phyloP scores from a whole-genome alignment of 2,113 vertebrate species.

The Caretta caretta region DNA sequence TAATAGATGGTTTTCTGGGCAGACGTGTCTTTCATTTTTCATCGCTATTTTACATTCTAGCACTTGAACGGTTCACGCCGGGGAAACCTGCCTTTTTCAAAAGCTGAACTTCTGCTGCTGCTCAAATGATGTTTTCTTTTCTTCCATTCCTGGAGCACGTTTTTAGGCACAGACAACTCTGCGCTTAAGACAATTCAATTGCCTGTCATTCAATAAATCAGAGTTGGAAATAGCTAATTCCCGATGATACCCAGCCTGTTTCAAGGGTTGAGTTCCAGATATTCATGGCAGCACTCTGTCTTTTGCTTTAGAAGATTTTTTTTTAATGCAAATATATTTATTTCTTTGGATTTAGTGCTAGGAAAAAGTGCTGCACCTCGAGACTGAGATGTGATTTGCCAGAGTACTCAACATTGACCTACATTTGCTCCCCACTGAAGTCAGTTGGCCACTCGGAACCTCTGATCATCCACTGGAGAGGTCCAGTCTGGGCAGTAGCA shows the following conservation, averaged over 20 bases:
- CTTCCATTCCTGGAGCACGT: conserved; percentile 11
- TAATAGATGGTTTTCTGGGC: conserved; percentile 58
- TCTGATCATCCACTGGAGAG: conserved; percentile 21
- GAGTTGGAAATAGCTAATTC: conserved; percentile 59
- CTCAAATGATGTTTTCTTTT: conserved; percentile 24
- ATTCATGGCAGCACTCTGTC: not conserved
- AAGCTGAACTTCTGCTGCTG: conserved; percentile 20
- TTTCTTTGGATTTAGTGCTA: conserved; percentile 37
- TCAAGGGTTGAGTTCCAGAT: conserved; percentile 57
- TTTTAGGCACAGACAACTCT: conserved; percentile 6
- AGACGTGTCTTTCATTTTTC: conserved; percentile 72
- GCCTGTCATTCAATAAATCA: conserved; percentile 58
- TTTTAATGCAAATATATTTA: not conserved
- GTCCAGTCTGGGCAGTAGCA: conserved; percentile 14
- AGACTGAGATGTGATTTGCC: not conserved
- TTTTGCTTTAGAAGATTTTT: not conserved
- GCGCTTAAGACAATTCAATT: conserved; percentile 56
- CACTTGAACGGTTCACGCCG: conserved; percentile 33
- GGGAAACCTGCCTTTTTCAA: conserved; percentile 41
- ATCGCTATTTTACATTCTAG: conserved; percentile 67
- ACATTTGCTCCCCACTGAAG: conserved; percentile 12
- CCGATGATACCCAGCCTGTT: conserved; percentile 47
- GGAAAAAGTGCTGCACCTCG: conserved; percentile 8
- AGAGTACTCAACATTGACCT: not conserved
- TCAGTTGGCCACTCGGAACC: conserved; percentile 17